A percentile compares a stretch with the other conserved stretches of the same genome.
These are phyloP conservation scores for Tenebrio molitor DNA, from an alignment of 1,140 invertebrate species.

Conservation along the genomic window DNA sequence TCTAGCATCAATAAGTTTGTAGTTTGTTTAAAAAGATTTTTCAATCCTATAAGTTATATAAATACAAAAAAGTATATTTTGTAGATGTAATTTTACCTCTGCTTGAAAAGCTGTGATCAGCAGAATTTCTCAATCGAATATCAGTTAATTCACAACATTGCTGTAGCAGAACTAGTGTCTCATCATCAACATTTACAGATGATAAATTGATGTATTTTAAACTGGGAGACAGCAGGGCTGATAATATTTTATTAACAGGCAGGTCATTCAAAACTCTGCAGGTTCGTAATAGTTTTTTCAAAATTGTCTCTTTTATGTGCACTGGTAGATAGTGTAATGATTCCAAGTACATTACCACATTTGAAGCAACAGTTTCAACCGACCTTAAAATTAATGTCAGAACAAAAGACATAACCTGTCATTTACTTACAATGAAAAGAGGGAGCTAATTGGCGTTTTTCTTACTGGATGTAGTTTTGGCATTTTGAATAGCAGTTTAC, in stretches of 20 bases:
- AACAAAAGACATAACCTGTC: no score
- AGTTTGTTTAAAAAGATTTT: conserved; percentile 42
- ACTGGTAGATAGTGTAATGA: conserved; percentile 47
- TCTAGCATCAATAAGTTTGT: conserved; percentile 35
- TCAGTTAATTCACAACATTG: conserved; percentile 45
- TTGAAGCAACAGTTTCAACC: conserved; percentile 46
- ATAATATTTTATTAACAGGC: conserved; percentile 43
- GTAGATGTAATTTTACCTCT: conserved; percentile 10
- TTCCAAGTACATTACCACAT: conserved; percentile 44
- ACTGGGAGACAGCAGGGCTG: conserved; percentile 39
- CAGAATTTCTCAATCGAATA: conserved; percentile 42
- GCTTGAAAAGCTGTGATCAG: conserved; percentile 33
- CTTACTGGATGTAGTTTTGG: no score
- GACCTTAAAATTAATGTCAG: conserved; percentile 49
- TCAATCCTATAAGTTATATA: conserved; percentile 37
- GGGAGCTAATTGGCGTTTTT: conserved; percentile 32
- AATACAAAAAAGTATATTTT: background rate
- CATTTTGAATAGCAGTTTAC: no score
- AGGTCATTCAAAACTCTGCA: conserved; percentile 12
- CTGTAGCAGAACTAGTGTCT: conserved; percentile 46
- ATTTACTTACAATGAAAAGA: conserved; percentile 52
- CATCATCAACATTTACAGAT: conserved; percentile 49
- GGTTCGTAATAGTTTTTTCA: conserved; percentile 44
- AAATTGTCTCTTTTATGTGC: conserved; percentile 48
- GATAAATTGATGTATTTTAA: conserved; percentile 50